Percentiles rank a stretch among this genome's conserved stretches.
These are phyloP conservation scores for Platerodrilus igneus DNA, from an alignment of 2,888 invertebrate genomes.

Conservation along the genomic window DNA sequence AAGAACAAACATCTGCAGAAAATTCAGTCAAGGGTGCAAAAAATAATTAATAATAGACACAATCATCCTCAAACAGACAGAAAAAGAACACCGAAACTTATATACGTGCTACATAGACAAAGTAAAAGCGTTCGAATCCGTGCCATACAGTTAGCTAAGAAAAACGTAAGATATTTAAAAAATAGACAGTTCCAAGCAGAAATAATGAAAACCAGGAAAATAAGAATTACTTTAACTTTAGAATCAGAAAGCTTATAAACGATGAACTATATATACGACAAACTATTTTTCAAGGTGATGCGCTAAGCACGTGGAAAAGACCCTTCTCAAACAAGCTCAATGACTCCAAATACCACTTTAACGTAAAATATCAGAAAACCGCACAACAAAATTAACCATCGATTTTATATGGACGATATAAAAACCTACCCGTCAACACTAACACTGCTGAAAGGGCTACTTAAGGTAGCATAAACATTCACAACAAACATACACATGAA, in stretches of 20 bases:
- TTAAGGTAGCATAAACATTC: background rate
- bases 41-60: too few relatives aligned
- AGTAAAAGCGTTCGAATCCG: background rate
- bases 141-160: background rate
- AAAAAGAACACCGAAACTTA: background rate
- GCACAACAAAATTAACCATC: constrained; percentile 2
- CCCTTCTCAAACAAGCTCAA: background rate
- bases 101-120: too few relatives aligned
- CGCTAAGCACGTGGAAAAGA: background rate
- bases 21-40: too few relatives aligned
- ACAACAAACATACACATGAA: background rate
- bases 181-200: background rate
- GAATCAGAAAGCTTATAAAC: background rate
- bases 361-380: background rate
- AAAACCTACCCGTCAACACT: background rate
- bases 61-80: background rate
- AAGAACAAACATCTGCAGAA: too few relatives aligned
- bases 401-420: background rate
- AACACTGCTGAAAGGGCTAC: background rate
- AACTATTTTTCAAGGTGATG: background rate
- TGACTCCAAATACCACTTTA: background rate
- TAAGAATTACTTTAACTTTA: background rate
- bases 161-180: background rate
- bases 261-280: background rate
- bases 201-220: constrained; percentile 1